Percentiles rank a stretch among this genome's conserved stretches.
These are phyloP conservation scores for Drosophila melanosoma DNA, from an alignment of 2,888 invertebrate genomes.

Conservation along the genomic window DNA sequence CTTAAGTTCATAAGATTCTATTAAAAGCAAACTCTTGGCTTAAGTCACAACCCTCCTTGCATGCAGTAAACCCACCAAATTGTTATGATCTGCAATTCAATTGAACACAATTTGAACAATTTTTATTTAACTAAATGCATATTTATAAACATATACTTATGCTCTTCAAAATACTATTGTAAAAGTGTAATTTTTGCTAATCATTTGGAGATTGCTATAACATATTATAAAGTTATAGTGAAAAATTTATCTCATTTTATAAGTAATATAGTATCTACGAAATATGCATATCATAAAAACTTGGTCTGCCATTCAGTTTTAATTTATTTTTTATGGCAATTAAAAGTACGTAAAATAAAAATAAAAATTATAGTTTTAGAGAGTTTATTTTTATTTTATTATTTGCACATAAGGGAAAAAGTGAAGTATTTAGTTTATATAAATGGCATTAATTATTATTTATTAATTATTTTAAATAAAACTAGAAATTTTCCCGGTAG, in stretches of 20 bases:
- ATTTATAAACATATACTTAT: neutral
- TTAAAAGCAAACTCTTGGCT: conserved; percentile 63
- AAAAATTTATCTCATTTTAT: neutral
- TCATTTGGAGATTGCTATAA: neutral
- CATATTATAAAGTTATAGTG: neutral
- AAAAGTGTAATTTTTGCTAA: neutral
- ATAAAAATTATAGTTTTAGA: neutral
- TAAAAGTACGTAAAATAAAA: neutral
- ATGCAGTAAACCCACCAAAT: conserved; percentile 29
- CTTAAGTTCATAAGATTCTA: conserved; percentile 80
- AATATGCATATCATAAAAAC: neutral
- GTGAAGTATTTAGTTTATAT: neutral
- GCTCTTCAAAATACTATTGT: neutral
- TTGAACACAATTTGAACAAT: conserved; percentile 30
- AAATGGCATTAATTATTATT: no score
- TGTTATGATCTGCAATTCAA: conserved; percentile 44
- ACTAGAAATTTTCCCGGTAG: no score
- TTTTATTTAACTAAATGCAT: conserved; percentile 7
- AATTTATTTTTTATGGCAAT: neutral
- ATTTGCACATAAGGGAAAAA: neutral
- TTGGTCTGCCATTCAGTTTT: neutral
- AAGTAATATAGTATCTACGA: neutral
- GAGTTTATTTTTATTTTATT: neutral
- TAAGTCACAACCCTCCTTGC: conserved; percentile 46
- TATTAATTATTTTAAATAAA: no score